Base-by-base conservation (phyloP, 1,140 invertebrate genomes). In the Sarcophaga bullata region DNA sequence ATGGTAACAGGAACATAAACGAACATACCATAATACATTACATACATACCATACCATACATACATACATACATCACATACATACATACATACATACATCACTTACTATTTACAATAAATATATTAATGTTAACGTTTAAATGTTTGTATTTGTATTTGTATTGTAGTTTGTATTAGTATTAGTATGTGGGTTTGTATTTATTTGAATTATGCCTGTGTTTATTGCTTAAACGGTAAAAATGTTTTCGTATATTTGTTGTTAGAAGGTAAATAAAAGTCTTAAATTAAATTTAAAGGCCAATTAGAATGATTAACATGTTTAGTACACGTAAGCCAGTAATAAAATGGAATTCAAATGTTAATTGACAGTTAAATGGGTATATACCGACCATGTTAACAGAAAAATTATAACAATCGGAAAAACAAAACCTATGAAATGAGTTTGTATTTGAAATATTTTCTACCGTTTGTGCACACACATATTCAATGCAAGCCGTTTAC, bases 271-370 rank as follows among this genome's bases (percentile, higher is more conserved):
- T n/a, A n/a, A n/a, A 75, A 48, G 73, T 48, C 47, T 48, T 7
- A 17, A 47, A 75, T 48, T 76, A 19, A 49, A 76, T 76, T 76
- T 76, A 49, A 76, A 76, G 73, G 73, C 48, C 73, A 76, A 76
- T 76, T 76, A 76, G 13, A 76, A 76, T 76, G 73, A 76, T 76
- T 76, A 76, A 76, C 73, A 76, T 76, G 73, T 76, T 76, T 76
- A 13, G 73, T 47, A 76, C 73, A 76, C 47, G 73, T 76, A 76
- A 76, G 48, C 73, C 73, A 76, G 49, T 76, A 76, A 49, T 37
- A 37, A 37, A 37, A 37, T 4, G 6, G 6, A 76, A 15, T 76
- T 49, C 47, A 17, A 76, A 76, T 49, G 73, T 76, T 76, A 76
- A 76, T 76, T 76, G 73, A 6, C 73, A 76, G 73, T 13, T 9